Evolutionary conservation across 1,140 invertebrate species (phyloP).

Genomic region (Parapsyche elsis): DNA sequence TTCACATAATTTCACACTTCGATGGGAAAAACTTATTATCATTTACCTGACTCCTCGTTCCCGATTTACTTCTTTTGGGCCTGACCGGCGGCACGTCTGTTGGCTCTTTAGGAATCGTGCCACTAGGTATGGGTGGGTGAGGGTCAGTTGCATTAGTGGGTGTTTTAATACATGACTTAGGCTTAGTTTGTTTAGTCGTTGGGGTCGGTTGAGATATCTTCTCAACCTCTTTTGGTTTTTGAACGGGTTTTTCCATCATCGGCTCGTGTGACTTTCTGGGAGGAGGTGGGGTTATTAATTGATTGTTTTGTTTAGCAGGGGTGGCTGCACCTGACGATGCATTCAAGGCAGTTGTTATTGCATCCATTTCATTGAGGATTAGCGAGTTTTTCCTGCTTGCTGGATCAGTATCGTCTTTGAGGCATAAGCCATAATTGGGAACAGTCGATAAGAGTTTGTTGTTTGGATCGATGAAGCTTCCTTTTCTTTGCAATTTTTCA

Average conservation of each 20-base stretch:
- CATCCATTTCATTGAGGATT: slow-evolving; percentile 53
- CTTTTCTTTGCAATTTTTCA: slow-evolving; percentile 61
- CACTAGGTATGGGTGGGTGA: slow-evolving; percentile 48
- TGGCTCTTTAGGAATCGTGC: slow-evolving; percentile 58
- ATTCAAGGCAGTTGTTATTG: slow-evolving; percentile 59
- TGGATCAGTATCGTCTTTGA: slow-evolving; percentile 61
- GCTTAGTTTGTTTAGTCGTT: slow-evolving; percentile 49
- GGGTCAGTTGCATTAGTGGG: slow-evolving; percentile 46
- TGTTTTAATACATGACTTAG: slow-evolving; percentile 51
- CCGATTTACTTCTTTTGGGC: slow-evolving; percentile 66
- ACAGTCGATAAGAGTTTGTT: slow-evolving; percentile 65
- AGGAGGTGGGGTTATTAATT: slow-evolving; percentile 58
- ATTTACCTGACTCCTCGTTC: slow-evolving; percentile 65
- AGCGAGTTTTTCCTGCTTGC: slow-evolving; percentile 50
- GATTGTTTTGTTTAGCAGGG: slow-evolving; percentile 57
- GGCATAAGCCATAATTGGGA: slow-evolving; percentile 59
- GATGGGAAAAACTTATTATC: slow-evolving; percentile 38
- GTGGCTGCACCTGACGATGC: slow-evolving; percentile 55
- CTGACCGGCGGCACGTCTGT: slow-evolving; percentile 63
- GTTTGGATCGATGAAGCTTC: slow-evolving; percentile 66
- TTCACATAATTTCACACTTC: slow-evolving; percentile 52
- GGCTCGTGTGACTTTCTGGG: slow-evolving; percentile 57
- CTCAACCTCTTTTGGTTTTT: slow-evolving; percentile 42
- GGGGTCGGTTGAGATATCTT: slow-evolving; percentile 24
- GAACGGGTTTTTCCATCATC: slow-evolving; percentile 10